Percentiles rank a stretch among this genome's conserved stretches.
Conservation (phyloP, 2,797 vertebrate species). For the Aldrovandia affinis region DNA sequence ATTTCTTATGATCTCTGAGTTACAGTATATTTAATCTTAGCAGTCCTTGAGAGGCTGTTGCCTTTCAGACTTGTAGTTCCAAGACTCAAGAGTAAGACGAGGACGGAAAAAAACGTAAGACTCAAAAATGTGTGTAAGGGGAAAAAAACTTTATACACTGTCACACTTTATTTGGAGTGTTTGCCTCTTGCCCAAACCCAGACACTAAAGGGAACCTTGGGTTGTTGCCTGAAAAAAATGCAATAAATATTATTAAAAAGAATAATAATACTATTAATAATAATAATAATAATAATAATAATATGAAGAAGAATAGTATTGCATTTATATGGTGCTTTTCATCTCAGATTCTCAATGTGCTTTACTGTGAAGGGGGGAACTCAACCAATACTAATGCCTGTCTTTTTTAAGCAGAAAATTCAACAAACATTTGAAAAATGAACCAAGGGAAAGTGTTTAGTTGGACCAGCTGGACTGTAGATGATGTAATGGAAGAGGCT, state of each 20-base stretch:
- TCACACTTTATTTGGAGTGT: not conserved
- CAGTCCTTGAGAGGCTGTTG: slow-evolving; percentile 43
- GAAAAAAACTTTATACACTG: too few relatives aligned
- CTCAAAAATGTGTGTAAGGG: too few relatives aligned
- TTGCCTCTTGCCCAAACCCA: too few relatives aligned
- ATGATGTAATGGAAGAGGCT: not conserved
- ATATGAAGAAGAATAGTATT: not conserved
- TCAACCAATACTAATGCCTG: not conserved
- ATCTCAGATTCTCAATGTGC: not conserved
- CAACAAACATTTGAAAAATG: not conserved
- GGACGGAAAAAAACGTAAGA: not conserved
- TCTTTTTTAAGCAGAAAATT: not conserved
- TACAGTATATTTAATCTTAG: slow-evolving; percentile 40
- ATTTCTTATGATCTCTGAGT: slow-evolving; percentile 45
- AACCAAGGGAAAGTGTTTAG: not conserved
- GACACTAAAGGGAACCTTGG: too few relatives aligned
- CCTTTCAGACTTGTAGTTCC: slow-evolving; percentile 40
- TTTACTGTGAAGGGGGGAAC: not conserved
- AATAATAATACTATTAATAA: not conserved
- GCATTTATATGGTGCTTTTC: not conserved
- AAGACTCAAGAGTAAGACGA: not conserved
- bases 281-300: not conserved
- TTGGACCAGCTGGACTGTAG: not conserved
- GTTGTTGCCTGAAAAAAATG: too few relatives aligned
- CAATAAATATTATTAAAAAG: not conserved